Conservation (phyloP, 2,113 vertebrate genomes). For the Silurus meridionalis region DNA sequence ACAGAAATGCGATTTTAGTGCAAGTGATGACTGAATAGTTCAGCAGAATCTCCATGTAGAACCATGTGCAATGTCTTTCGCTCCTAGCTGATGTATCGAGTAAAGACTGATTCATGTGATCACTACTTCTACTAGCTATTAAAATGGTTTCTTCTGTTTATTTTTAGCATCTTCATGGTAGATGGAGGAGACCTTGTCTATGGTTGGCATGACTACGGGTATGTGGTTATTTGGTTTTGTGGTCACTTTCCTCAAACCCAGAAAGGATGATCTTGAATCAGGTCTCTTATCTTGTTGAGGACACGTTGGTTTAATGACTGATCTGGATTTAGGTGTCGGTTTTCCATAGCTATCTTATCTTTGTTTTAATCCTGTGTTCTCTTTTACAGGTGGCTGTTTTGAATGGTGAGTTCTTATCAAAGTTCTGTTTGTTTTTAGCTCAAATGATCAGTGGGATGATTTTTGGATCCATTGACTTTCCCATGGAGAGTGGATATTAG, state of each 20-base stretch:
- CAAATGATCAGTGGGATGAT: slow-evolving; percentile 69
- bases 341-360: neutral
- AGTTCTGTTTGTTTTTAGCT: neutral
- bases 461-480: slow-evolving; percentile 58
- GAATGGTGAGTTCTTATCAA: neutral
- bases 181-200: neutral
- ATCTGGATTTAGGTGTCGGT: neutral
- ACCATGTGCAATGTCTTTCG: slow-evolving; percentile 65
- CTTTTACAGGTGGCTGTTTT: neutral
- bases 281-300: slow-evolving; percentile 79
- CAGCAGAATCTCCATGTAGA: slow-evolving; percentile 75
- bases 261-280: slow-evolving; percentile 77
- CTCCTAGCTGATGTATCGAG: slow-evolving; percentile 68
- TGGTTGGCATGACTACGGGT: neutral
- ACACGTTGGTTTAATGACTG: slow-evolving; percentile 25
- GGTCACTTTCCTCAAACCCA: slow-evolving; percentile 3
- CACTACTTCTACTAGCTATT: fast-evolving
- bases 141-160: neutral
- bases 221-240: neutral
- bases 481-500: slow-evolving; percentile 71
- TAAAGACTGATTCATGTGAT: neutral
- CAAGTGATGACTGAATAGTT: slow-evolving; percentile 76
- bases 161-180: neutral
- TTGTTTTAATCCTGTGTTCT: neutral
- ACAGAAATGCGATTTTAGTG: neutral